These are phyloP conservation scores for Mantis religiosa DNA, from an alignment of 2,888 invertebrate species.

Conservation along the genomic window DNA sequence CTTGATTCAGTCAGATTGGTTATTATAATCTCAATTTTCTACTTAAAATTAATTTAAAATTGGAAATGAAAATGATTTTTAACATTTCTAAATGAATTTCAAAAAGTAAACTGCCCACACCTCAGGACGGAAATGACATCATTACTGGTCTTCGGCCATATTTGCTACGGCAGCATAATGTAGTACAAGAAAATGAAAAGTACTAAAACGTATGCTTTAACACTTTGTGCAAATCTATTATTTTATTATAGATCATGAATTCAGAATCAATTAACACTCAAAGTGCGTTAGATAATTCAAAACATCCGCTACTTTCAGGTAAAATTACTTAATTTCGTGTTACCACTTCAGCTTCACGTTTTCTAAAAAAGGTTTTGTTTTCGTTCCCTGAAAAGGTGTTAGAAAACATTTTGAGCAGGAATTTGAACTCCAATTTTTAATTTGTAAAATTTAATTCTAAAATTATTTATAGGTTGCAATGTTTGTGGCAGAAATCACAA, in stretches of 20 bases:
- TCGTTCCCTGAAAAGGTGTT: conserved; percentile 8
- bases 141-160: neutral
- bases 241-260: neutral
- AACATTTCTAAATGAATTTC: neutral
- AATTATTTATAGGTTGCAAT: conserved; percentile 44
- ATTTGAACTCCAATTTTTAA: neutral
- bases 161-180: neutral
- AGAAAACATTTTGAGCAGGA: neutral
- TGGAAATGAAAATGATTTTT: neutral
- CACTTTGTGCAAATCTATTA: neutral
- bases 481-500: conserved; percentile 52
- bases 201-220: neutral
- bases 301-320: neutral
- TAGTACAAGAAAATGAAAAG: neutral
- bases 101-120: neutral
- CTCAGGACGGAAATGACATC: neutral
- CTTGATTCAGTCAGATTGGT: too few relatives aligned
- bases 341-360: neutral
- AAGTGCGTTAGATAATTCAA: neutral
- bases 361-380: conserved; percentile 5
- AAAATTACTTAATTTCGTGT: neutral
- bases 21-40: too few relatives aligned
- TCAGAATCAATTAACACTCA: neutral
- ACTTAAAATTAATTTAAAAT: too few relatives aligned
- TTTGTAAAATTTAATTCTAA: neutral